phyloP scores from a whole-genome alignment of 2,797 vertebrate species.

The Platyrinchus mystaceus region DNA sequence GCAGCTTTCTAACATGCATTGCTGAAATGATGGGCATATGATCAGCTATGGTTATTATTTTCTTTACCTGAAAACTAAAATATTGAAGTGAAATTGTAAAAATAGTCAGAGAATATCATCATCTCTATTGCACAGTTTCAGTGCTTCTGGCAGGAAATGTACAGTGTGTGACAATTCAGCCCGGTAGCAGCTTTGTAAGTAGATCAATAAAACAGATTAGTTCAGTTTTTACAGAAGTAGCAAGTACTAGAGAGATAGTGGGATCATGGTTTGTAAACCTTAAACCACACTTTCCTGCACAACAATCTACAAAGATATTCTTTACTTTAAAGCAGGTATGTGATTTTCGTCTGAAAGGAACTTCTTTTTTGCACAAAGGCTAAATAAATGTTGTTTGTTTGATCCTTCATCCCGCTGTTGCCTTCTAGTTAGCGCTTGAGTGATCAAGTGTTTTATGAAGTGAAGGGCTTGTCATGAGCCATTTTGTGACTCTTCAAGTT shows the following conservation, averaged over 20 bases:
- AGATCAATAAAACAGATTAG: conserved; percentile 50
- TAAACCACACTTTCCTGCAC: conserved; percentile 56
- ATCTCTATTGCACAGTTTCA: not conserved
- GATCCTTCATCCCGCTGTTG: not conserved
- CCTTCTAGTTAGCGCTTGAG: not conserved
- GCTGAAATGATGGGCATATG: not conserved
- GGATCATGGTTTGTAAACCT: conserved; percentile 36
- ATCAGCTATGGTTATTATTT: not conserved
- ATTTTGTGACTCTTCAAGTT: not conserved
- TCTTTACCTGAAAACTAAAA: not conserved
- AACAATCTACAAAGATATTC: not conserved
- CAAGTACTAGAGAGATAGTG: not conserved
- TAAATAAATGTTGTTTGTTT: not conserved
- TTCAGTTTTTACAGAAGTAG: conserved; percentile 25
- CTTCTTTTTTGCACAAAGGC: not conserved
- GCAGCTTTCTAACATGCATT: not conserved
- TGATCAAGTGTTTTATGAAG: not conserved
- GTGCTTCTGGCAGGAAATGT: conserved; percentile 26
- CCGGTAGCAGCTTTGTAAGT: not conserved
- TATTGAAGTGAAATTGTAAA: not conserved
- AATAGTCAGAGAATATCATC: not conserved
- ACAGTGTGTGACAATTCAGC: conserved; percentile 15
- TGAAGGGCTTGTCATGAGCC: conserved; percentile 4
- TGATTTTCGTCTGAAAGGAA: conserved; percentile 29
- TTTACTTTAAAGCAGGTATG: not conserved